Conservation (phyloP, 1,140 invertebrate genomes). For the Drosophila malerkotliana region DNA sequence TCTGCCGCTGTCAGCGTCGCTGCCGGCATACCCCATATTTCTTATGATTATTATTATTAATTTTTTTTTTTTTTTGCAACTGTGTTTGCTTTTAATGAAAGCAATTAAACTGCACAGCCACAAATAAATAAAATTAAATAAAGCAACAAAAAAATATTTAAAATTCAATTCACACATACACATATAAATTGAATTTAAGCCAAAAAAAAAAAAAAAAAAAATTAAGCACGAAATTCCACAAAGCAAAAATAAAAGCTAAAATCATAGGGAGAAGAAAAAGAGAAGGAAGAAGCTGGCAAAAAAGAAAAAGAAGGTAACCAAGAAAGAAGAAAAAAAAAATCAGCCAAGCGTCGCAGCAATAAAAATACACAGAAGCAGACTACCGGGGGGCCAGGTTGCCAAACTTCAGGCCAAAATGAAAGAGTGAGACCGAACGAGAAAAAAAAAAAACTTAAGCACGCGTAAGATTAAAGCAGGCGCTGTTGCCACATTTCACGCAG, state of each 20-base stretch:
- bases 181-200: conserved; percentile 70
- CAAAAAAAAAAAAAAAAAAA: conserved; percentile 50
- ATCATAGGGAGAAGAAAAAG: conserved; percentile 17
- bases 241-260: conserved; percentile 37
- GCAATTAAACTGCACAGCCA: conserved; percentile 71
- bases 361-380: conserved; percentile 61
- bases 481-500: conserved; percentile 42
- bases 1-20: conserved; percentile 2
- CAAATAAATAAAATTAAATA: conserved; percentile 65
- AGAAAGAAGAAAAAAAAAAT: conserved; percentile 39
- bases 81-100: conserved; percentile 65
- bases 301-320: conserved; percentile 23
- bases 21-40: neutral
- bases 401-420: conserved; percentile 44
- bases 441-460: conserved; percentile 68
- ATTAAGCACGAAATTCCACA: conserved; percentile 75
- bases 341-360: conserved; percentile 70
- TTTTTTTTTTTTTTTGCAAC: conserved; percentile 28
- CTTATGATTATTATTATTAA: conserved; percentile 1
- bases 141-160: conserved; percentile 46
- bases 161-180: conserved; percentile 68
- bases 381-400: conserved; percentile 53
- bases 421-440: conserved; percentile 17
- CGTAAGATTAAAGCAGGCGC: conserved; percentile 76
- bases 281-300: conserved; percentile 8